Base-by-base conservation (phyloP, 2,888 invertebrate species). In the Tipula confusa region DNA sequence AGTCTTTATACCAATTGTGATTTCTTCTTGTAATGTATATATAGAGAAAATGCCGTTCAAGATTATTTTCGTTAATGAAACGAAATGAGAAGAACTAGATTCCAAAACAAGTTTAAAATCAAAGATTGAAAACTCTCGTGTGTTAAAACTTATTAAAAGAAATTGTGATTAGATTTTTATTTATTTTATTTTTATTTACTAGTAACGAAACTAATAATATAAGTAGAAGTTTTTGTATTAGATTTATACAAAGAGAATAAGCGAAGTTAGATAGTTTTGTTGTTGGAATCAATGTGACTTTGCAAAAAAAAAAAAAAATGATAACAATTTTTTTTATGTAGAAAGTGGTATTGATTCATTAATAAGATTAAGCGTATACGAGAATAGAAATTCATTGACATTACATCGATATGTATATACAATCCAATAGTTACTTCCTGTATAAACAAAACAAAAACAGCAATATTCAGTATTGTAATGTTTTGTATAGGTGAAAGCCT, bases 1-100 rank as follows among this genome's bases (percentile, higher is more conserved):
- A 64, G 64, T 64, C 64, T 24, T n/a, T n/a, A n/a, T 64, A 64
- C 64, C 64, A 64, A 64, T 64, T 64, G 64, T 24, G 64, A 64
- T 64, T 64, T 64, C 64, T 64, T 64, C 18, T 64, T 64, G 15
- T 43, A n/a, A n/a, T n/a, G n/a, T n/a, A 43, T 15, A 36, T 11
- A 43, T 43, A 64, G 64, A 64, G 64, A 64, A 64, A 64, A 24
- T 64, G 64, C 64, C 18, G 24, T 64, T 24, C 64, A 64, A 64
- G 24, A 64, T 64, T 11, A 64, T 64, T 64, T 64, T 64, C 24
- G 64, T 64, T n/a, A 24, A 43, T 13, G 33, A 33, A 33, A 33
- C 0, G 33, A 33, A 33, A 38, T 43, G 15, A 43, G 15, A 64
- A 64, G 64, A 64, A 64, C 64, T 64, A 64, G 64, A 64, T 64